Percentiles rank a stretch among this genome's conserved stretches.
Evolutionary conservation across 2,113 vertebrate genomes (phyloP).

Genomic region (Sceloporus tristichus): DNA sequence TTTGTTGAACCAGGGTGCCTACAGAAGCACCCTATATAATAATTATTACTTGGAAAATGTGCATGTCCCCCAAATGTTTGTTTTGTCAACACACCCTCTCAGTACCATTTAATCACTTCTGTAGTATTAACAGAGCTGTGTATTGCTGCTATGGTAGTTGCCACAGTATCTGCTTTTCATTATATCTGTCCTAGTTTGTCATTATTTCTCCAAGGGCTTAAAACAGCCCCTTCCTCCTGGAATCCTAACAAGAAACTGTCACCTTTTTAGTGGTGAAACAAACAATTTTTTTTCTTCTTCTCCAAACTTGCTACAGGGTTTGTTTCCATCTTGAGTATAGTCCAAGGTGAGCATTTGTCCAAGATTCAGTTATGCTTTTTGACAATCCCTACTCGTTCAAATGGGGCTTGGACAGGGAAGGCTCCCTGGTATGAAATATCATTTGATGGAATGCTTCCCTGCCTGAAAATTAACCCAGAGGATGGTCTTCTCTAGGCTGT

Average conservation of each 20-base stretch:
- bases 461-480: neutral
- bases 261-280: neutral
- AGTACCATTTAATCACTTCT: neutral
- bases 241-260: neutral
- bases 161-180: neutral
- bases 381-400: neutral
- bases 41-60: neutral
- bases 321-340: neutral
- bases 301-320: neutral
- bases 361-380: neutral
- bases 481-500: neutral
- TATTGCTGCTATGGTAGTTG: neutral
- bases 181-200: neutral
- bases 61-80: neutral
- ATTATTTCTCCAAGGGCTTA: neutral
- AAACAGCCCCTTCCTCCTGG: neutral
- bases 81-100: neutral
- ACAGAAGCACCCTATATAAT: neutral
- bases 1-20: neutral
- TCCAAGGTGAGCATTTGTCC: neutral
- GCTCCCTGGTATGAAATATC: neutral
- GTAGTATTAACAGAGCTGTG: neutral
- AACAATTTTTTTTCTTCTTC: neutral
- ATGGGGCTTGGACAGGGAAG: neutral
- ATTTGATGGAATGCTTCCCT: neutral